Evolutionary conservation across 2,888 invertebrate species (phyloP).

Genomic region (Eudasyphora cyanicolor): DNA sequence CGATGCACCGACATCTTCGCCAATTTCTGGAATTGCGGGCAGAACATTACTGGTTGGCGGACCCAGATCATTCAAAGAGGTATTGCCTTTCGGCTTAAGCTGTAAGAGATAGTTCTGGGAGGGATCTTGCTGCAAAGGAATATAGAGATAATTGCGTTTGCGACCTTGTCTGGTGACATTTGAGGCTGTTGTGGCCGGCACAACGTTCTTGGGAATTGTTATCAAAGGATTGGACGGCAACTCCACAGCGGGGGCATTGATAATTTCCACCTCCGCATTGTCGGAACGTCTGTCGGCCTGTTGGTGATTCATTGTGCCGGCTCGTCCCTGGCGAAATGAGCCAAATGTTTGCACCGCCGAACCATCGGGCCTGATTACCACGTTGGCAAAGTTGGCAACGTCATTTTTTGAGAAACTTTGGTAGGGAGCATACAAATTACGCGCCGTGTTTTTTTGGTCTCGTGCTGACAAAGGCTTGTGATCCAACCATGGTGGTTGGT

Average conservation of each 20-base stretch:
- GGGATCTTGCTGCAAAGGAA: conserved; percentile 72
- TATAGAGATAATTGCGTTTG: conserved; percentile 77
- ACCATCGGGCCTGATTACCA: conserved; percentile 75
- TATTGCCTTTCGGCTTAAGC: conserved; percentile 71
- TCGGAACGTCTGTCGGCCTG: conserved; percentile 74
- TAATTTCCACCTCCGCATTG: conserved; percentile 70
- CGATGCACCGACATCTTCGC: conserved; percentile 68
- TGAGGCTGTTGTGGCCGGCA: conserved; percentile 69
- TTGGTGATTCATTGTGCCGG: conserved; percentile 17
- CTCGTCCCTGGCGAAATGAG: conserved; percentile 73
- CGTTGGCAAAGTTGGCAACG: conserved; percentile 76
- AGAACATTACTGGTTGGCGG: conserved; percentile 74
- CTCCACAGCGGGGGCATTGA: conserved; percentile 73
- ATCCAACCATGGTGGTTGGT: conserved; percentile 72
- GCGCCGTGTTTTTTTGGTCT: conserved; percentile 70
- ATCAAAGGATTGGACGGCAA: conserved; percentile 72
- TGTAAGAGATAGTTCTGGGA: conserved; percentile 66
- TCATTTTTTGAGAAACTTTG: conserved; percentile 78
- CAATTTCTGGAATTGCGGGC: conserved; percentile 72
- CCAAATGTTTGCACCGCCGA: conserved; percentile 77
- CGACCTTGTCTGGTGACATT: conserved; percentile 70
- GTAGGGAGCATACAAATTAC: conserved; percentile 79
- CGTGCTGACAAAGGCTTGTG: conserved; percentile 51
- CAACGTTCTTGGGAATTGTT: conserved; percentile 75
- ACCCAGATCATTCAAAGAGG: conserved; percentile 72